phyloP scores from a whole-genome alignment of 2,797 vertebrate genomes.

The Heliangelus exortis region DNA sequence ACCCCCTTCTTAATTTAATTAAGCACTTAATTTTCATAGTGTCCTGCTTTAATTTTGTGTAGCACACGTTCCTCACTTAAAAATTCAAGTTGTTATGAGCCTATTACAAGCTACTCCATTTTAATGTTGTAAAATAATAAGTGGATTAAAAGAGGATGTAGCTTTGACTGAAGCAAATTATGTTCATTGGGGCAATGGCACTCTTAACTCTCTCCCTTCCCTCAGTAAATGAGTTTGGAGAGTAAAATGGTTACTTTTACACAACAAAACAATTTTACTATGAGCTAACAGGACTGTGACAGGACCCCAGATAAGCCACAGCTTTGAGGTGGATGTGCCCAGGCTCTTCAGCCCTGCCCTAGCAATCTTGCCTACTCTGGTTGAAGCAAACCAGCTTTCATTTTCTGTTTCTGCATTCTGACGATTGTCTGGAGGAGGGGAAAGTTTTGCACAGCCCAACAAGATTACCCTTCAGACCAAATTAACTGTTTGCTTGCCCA shows the following conservation, averaged over 20 bases:
- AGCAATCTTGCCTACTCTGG: background rate
- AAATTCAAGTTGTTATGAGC: constrained; percentile 31
- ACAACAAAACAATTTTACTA: background rate
- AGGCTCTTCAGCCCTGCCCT: background rate
- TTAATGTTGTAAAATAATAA: constrained; percentile 1
- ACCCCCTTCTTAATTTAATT: background rate
- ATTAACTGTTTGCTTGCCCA: background rate
- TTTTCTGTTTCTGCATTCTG: background rate
- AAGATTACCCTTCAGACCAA: background rate
- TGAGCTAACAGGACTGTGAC: background rate
- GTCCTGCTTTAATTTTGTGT: background rate
- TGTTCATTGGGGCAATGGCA: background rate
- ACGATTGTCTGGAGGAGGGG: background rate
- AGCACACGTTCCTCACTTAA: background rate
- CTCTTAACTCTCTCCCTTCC: background rate
- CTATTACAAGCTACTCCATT: background rate
- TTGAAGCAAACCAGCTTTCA: background rate
- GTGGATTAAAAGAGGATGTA: background rate
- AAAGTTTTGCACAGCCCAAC: background rate
- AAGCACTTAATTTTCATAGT: background rate
- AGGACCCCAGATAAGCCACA: background rate
- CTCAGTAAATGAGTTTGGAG: background rate
- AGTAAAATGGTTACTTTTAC: background rate
- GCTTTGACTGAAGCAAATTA: constrained; percentile 16
- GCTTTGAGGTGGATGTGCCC: background rate